Conservation (phyloP, 2,113 vertebrate species). For the Motacilla alba region DNA sequence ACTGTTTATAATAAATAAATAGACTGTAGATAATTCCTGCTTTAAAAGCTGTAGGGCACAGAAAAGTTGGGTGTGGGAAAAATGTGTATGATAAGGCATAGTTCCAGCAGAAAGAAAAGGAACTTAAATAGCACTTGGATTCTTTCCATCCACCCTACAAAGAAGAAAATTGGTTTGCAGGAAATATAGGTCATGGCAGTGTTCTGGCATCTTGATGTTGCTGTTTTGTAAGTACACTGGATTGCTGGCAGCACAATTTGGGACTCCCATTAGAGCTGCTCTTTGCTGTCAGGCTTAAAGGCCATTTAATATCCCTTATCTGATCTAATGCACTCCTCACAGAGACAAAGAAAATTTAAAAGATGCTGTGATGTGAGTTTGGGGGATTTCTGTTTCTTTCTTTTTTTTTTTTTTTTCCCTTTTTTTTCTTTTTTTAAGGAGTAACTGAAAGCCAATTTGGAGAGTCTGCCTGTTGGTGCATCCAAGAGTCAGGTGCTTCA, state of each 20-base stretch:
- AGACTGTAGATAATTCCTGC: conserved; percentile 4
- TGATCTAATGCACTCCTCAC: conserved; percentile 57
- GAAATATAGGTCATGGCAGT: conserved; percentile 72
- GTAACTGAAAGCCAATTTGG: conserved; percentile 29
- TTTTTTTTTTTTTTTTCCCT: not conserved
- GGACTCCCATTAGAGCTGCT: conserved; percentile 67
- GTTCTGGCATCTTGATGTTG: conserved; percentile 59
- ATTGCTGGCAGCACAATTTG: conserved; percentile 69
- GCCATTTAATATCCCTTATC: conserved; percentile 75
- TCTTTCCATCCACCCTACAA: conserved; percentile 67
- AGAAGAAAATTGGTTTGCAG: conserved; percentile 75
- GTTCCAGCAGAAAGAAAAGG: conserved; percentile 23
- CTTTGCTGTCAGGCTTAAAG: conserved; percentile 71
- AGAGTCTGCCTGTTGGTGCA: not conserved
- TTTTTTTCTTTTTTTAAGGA: not conserved
- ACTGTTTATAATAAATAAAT: not conserved
- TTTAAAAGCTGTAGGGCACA: not conserved
- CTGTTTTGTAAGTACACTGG: conserved; percentile 59
- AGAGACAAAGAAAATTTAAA: conserved; percentile 43
- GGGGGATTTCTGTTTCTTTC: not conserved
- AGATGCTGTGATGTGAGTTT: not conserved
- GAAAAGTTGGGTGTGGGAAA: not conserved
- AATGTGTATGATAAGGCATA: not conserved
- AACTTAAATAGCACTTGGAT: conserved; percentile 60
- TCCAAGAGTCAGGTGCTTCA: not conserved